A percentile compares a stretch with the other conserved stretches of the same genome.
These are phyloP conservation scores for roundworm (Caenorhabditis elegans) DNA, from an alignment of 1,140 invertebrate species.

Conservation along the genomic window WBcel235 BX284606.5:15438501-15439000, in stretches of 20 bases:
- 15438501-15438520: conserved; percentile 81
- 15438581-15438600: conserved; percentile 76
- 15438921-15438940: too few relatives aligned
- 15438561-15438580: conserved; percentile 86
- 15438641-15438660: conserved; percentile 71
- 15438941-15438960: too few relatives aligned
- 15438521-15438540: conserved; percentile 42
- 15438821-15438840: too few relatives aligned
- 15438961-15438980: too few relatives aligned
- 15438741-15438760: conserved; percentile 76
- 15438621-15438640: conserved; percentile 77
- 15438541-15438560: conserved; percentile 43
- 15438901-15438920: too few relatives aligned
- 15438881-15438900: too few relatives aligned
- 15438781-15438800: neutral
- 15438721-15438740: conserved; percentile 77
- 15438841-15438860: too few relatives aligned
- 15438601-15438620: conserved; percentile 84
- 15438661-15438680: conserved; percentile 74
- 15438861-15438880: too few relatives aligned
- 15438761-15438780: conserved; percentile 69
- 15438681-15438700: conserved; percentile 77
- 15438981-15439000: too few relatives aligned
- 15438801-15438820: neutral
- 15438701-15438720: conserved; percentile 74